These are phyloP conservation scores for Coranthus polyacanthus DNA, from an alignment of 2,797 vertebrate genomes.

Conservation along the genomic window DNA sequence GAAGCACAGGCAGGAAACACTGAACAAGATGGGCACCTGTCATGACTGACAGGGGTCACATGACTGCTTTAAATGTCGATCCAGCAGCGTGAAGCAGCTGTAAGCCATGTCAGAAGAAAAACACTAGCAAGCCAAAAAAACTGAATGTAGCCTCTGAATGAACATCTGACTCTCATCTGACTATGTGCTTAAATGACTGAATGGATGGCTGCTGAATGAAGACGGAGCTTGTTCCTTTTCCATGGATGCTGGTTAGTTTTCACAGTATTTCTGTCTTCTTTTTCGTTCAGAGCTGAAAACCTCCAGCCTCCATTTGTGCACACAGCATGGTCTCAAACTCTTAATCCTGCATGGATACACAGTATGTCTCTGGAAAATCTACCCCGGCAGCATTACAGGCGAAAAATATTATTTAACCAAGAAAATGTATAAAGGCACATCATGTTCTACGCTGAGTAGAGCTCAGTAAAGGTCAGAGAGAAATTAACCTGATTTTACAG, in stretches of 20 bases:
- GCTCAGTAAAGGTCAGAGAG: not conserved
- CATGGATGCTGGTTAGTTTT: constrained; percentile 33
- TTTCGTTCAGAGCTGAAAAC: constrained; percentile 36
- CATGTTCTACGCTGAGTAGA: constrained; percentile 4
- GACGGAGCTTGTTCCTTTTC: constrained; percentile 26
- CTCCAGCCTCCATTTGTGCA: constrained; percentile 38
- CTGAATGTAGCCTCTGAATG: constrained; percentile 34
- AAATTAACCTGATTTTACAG: constrained; percentile 5
- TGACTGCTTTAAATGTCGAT: constrained; percentile 47
- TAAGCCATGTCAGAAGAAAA: constrained; percentile 57
- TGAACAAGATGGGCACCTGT: constrained; percentile 71
- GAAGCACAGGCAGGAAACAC: constrained; percentile 81
- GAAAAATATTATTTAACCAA: constrained; percentile 2
- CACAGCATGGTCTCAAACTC: constrained; percentile 29
- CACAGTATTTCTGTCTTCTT: constrained; percentile 2
- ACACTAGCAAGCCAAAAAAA: constrained; percentile 51
- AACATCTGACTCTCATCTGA: constrained; percentile 44
- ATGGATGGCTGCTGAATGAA: constrained; percentile 36
- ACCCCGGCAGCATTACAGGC: not conserved
- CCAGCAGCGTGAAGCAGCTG: constrained; percentile 58
- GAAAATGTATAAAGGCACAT: constrained; percentile 18
- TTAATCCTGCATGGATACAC: constrained; percentile 23
- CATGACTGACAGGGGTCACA: constrained; percentile 49
- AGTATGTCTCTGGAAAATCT: constrained; percentile 20
- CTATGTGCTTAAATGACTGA: constrained; percentile 27